These are phyloP conservation scores for Crepidodera aurea DNA, from an alignment of 2,888 invertebrate genomes.

Conservation along the genomic window DNA sequence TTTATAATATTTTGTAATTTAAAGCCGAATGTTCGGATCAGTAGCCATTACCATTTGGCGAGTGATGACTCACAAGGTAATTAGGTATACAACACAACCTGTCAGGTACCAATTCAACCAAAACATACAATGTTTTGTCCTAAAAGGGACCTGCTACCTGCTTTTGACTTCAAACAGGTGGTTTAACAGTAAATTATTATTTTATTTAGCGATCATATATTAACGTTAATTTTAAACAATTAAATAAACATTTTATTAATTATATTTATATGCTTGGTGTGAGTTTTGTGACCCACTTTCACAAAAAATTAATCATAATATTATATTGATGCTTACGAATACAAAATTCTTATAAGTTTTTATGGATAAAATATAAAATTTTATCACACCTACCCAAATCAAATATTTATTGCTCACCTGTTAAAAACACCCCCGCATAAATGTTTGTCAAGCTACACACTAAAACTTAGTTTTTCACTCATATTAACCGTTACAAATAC, in stretches of 20 bases:
- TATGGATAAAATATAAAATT: neutral
- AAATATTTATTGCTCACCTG: constrained; percentile 19
- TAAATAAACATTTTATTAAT: constrained; percentile 19
- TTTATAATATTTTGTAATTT: neutral
- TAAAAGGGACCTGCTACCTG: neutral
- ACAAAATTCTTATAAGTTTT: constrained; percentile 4
- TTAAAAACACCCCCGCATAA: constrained; percentile 28
- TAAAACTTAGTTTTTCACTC: constrained; percentile 8
- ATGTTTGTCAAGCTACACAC: neutral
- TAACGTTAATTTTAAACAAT: constrained; percentile 7
- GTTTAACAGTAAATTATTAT: neutral
- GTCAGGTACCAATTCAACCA: constrained; percentile 2
- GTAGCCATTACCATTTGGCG: constrained; percentile 23
- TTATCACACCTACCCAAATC: neutral
- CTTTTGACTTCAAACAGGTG: neutral
- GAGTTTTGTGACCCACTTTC: constrained; percentile 37
- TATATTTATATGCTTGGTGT: constrained; percentile 30
- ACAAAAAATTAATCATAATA: constrained; percentile 22
- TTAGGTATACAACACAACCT: neutral
- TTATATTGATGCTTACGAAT: constrained; percentile 23
- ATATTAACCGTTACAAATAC: neutral
- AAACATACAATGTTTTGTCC: neutral
- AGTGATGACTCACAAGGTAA: constrained; percentile 19
- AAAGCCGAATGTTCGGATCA: neutral
- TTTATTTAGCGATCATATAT: neutral